Base-by-base conservation (phyloP, 2,888 invertebrate species). In the Hirtodrosophila duncani region DNA sequence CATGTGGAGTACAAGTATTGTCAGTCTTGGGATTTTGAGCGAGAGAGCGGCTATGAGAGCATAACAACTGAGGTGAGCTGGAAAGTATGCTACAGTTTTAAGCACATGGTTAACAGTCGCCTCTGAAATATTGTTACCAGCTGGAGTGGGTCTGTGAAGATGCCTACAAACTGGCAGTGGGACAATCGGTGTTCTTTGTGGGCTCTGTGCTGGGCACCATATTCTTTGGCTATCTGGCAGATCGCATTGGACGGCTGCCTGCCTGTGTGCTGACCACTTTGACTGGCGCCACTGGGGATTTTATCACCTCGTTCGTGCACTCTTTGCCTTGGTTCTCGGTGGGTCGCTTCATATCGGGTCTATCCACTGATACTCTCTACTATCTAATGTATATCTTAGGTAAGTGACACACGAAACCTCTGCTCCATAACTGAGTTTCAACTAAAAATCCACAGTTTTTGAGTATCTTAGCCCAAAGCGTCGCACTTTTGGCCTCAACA, bases 371-470 rank as follows among this genome's bases (percentile, higher is more conserved):
- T 67, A 87, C 88, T 3, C 88, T 89, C 63, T 90, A 89, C 67
- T 86, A 88, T 18, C 88, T 90, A 81, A 89, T 90, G 89, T 90
- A 90, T 52, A 90, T 90, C 55, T 87, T 90, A 64, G 89, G 90
- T 89, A 77, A 83, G 77, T 59, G 4, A n/a, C 9, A 2, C 6
- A 3, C 0, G 0, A 14, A n/a, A 3, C 3, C 3, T n/a, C 1
- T 2, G 0, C 1, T 2, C 4, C 3, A 8, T 2, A 1, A 8
- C 1, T 2, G 8, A 29, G 1, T 2, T 0, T 7, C 11, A n/a
- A 4, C 0, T 1, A 4, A 38, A 8, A 16, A 0, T 1, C 63
- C 60, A 7, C 71, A 90, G 90, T 90, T 11, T 88, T 90, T 86
- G 91, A 91, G 82, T 90, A 91, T 65, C 87, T 90, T 3, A 83